A percentile compares a stretch with the other conserved stretches of the same genome.
Evolutionary conservation across 2,888 invertebrate genomes (phyloP).

Genomic region (Notodonta ziczac): DNA sequence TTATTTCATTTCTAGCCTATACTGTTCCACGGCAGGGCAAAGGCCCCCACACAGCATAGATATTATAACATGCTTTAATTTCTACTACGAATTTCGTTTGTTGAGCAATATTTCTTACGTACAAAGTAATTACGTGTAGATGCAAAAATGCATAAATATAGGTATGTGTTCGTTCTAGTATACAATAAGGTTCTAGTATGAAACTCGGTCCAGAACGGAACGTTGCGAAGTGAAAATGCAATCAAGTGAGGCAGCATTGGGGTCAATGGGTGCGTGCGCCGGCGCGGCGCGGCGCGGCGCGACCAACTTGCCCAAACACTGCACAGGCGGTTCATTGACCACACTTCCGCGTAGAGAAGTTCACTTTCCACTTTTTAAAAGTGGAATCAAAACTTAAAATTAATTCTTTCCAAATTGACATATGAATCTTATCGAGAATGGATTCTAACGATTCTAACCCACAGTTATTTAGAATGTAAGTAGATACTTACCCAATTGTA

Average conservation of each 20-base stretch:
- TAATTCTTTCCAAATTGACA: no score
- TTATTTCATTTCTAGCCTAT: no score
- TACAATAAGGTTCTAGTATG: slow-evolving; percentile 25
- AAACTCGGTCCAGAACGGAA: slow-evolving; percentile 37
- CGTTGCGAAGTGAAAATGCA: slow-evolving; percentile 65
- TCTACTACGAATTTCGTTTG: slow-evolving; percentile 14
- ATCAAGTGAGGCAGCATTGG: slow-evolving; percentile 57
- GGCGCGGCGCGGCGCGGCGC: slow-evolving; percentile 9
- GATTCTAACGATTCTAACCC: no score
- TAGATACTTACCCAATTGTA: no score
- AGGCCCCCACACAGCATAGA: neutral
- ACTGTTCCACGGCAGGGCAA: no score
- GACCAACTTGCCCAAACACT: slow-evolving; percentile 34
- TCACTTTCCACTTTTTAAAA: slow-evolving; percentile 18
- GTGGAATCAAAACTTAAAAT: slow-evolving; percentile 11
- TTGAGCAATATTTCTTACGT: slow-evolving; percentile 15
- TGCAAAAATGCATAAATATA: slow-evolving; percentile 16
- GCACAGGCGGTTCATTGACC: slow-evolving; percentile 48
- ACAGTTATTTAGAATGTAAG: no score
- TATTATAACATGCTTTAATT: slow-evolving; percentile 12
- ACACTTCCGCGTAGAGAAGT: slow-evolving; percentile 42
- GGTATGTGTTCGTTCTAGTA: slow-evolving; percentile 29
- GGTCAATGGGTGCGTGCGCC: slow-evolving; percentile 62
- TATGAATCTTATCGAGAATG: no score
- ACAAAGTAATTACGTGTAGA: slow-evolving; percentile 10